Base-by-base conservation (phyloP, 2,797 vertebrate genomes). In the Rhadinocentrus ornatus region DNA sequence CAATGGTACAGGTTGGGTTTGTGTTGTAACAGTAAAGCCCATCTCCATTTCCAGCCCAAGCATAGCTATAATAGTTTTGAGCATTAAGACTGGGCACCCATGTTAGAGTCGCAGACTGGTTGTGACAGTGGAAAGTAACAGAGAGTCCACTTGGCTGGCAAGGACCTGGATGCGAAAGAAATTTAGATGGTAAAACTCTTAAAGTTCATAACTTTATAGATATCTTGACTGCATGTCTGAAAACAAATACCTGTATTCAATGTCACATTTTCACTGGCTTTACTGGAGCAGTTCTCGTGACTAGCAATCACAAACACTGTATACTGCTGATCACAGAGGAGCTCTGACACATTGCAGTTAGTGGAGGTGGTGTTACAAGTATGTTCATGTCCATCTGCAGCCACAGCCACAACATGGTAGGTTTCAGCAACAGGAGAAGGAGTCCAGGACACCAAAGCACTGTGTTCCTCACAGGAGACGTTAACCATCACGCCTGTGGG, bases 241-340 rank as follows among this genome's bases (percentile, higher is more conserved):
- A 62, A 9, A 55, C 18, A 63, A 50, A 35, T 75, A 94, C 94
- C 91, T 69, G 92, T 92, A 39, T 62, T 57, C 29, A 94, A 27
- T 1, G 82, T 88, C 27, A 64, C 29, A 6, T 81, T 86, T 1
- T 61, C 50, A 69, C 91, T 92, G 81, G 89, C 63, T 10, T 57
- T 57, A 69, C 94, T 94, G 77, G 88, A 80, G 86, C 93, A 94
- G 86, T 88, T 92, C 37, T 90, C 81, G 0, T 91, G 78, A 32
- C 86, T 84, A 12, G 93, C 91, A 0, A 55, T 86, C 69, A 93
- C 88, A 39, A 22, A 69, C 0, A 93, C 72, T 0, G 67, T 32
- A 8, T 93, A 93, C 57, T 65, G 73, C 82, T 87, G 64, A 26
- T 82, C 85, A 61, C 93, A 93, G 48, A 71, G 80, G 8, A 93